Conservation (phyloP, 2,888 invertebrate species). For the Priocnemis perturbator region DNA sequence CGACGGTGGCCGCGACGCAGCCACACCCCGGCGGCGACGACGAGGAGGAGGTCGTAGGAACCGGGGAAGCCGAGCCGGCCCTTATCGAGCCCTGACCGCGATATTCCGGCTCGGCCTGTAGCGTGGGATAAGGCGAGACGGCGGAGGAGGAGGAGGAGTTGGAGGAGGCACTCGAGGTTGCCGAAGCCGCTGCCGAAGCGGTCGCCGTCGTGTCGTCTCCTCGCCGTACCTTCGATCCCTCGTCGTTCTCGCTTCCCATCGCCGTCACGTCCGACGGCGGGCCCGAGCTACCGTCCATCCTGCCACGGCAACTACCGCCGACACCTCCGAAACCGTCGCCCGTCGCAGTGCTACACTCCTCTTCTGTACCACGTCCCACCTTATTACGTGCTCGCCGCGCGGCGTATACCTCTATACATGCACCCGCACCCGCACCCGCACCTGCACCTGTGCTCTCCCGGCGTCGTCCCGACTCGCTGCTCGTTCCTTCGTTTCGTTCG, state of each 20-base stretch:
- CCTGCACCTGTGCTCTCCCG: slow-evolving; percentile 57
- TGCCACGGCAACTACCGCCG: slow-evolving; percentile 34
- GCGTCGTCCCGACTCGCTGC: slow-evolving; percentile 18
- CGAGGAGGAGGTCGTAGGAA: slow-evolving; percentile 34
- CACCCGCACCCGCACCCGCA: slow-evolving; percentile 47
- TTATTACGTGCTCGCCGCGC: slow-evolving; percentile 23
- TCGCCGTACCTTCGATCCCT: slow-evolving; percentile 38
- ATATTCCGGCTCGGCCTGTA: slow-evolving; percentile 39
- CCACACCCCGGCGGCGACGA: slow-evolving; percentile 78
- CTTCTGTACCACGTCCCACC: slow-evolving; percentile 2
- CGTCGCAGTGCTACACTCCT: background rate
- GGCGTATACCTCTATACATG: slow-evolving; percentile 23
- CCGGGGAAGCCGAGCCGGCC: slow-evolving; percentile 52
- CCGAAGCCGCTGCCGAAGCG: background rate
- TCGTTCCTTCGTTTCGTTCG: slow-evolving; percentile 10
- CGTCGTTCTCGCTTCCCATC: slow-evolving; percentile 57
- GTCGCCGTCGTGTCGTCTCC: slow-evolving; percentile 20
- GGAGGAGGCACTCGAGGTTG: slow-evolving; percentile 6
- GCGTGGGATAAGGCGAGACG: slow-evolving; percentile 20
- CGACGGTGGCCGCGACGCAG: slow-evolving; percentile 77
- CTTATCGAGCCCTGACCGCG: slow-evolving; percentile 40
- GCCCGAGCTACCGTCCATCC: slow-evolving; percentile 64
- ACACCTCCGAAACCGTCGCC: slow-evolving; percentile 26
- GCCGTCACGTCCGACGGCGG: slow-evolving; percentile 62
- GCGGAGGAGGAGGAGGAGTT: slow-evolving; percentile 3